Evolutionary conservation across 2,113 vertebrate genomes (phyloP).

Genomic region (Neotragus moschatus): DNA sequence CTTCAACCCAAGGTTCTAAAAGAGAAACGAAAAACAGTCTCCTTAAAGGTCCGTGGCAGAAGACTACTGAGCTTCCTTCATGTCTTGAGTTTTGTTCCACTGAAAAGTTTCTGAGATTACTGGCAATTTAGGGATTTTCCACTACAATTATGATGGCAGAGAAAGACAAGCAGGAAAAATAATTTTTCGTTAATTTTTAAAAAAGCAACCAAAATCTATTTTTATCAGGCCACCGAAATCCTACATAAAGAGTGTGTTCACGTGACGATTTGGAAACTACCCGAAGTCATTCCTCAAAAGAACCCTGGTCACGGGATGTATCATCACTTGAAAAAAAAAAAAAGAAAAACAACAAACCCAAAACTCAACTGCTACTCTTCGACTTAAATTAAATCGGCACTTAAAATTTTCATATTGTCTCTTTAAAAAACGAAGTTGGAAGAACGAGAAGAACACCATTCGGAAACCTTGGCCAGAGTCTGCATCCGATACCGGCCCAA

Average conservation of each 20-base stretch:
- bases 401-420: slow-evolving; percentile 48
- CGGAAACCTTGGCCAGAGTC: background rate
- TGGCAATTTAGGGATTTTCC: slow-evolving; percentile 29
- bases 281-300: slow-evolving; percentile 59
- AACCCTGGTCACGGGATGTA: slow-evolving; percentile 73
- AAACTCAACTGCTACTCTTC: background rate
- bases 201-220: background rate
- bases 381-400: background rate
- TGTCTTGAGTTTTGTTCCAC: background rate
- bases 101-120: background rate
- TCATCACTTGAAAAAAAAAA: background rate
- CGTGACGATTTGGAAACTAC: slow-evolving; percentile 16
- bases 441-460: background rate
- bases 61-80: background rate
- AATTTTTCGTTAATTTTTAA: background rate
- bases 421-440: background rate
- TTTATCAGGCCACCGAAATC: background rate
- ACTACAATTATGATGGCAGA: background rate
- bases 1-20: background rate
- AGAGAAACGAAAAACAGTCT: background rate
- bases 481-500: background rate
- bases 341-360: background rate
- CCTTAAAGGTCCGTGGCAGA: background rate
- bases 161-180: background rate
- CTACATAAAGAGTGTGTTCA: background rate